Evolutionary conservation across 2,888 invertebrate genomes (phyloP), one percentile per base, ranked within the genome.

Genomic region (Pimpla rufipes): DNA sequence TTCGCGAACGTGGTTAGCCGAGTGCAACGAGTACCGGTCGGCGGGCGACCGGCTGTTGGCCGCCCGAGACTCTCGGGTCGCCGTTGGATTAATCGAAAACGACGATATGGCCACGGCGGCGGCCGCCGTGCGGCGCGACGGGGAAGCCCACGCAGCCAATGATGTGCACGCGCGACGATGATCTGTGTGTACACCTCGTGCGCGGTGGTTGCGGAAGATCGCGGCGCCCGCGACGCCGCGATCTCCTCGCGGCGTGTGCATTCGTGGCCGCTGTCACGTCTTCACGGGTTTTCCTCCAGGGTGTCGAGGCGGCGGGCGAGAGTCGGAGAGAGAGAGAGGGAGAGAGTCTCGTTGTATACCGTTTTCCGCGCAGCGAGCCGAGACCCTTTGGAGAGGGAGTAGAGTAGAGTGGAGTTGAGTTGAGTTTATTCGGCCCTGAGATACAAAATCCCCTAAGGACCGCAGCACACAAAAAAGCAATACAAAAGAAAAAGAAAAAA

Each of bases 31-130:
- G 29, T 55, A 66, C 70, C 71, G 83, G 71, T 71, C 47, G 52
- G 7, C 4, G 0, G 66, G n/a, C n/a, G 62, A 83, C 79, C 83
- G 83, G 83, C 83, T 79, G 83, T 64, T 76, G 64, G 66, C 21
- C 23, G 42, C 37, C 29, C 29, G 18, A 75, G 64, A 37, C 42
- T 77, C 45, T 71, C 57, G 35, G 2, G 16, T 74, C 59, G 50
- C 42, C 42, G 16, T 37, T 23, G 35, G 75, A 66, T 75, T 79
- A 42, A 71, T 45, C 45, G 35, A 52, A 55, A 62, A 42, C 57
- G n/a, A 45, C 42, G 66, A 57, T 66, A 66, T 71, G 35, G 79
- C 74, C 71, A 57, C 68, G 74, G 57, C 64, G 52, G 45, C 11
- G 47, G n/a, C n/a, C 16, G 11, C 2, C 16, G n/a, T 42, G 71